phyloP scores from a whole-genome alignment of 1,140 invertebrate genomes.

The Metaphire vulgaris region DNA sequence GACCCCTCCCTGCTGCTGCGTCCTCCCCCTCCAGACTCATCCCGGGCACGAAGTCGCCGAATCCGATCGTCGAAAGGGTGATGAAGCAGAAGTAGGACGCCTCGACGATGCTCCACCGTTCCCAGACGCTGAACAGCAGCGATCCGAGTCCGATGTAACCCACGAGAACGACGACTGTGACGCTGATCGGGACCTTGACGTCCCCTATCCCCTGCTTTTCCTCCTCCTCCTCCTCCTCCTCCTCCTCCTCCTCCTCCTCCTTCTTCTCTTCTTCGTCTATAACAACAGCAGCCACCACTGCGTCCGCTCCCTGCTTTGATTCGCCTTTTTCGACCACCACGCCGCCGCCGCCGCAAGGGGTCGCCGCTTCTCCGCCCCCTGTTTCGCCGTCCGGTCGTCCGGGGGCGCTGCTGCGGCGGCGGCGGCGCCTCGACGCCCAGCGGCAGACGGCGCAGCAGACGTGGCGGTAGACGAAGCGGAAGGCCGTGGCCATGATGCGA shows the following conservation, averaged over 20 bases:
- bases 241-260: neutral
- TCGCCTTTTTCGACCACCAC: neutral
- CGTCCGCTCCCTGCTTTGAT: neutral
- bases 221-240: neutral
- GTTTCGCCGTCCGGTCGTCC: neutral
- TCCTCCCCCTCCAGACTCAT: slow-evolving; percentile 54
- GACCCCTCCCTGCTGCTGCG: slow-evolving; percentile 39
- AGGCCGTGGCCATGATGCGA: slow-evolving; percentile 79
- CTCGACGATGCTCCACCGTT: slow-evolving; percentile 68
- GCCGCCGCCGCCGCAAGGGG: too few relatives aligned
- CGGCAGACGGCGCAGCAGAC: slow-evolving; percentile 63
- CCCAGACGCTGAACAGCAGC: slow-evolving; percentile 72
- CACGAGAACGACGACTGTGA: slow-evolving; percentile 76
- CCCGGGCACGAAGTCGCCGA: slow-evolving; percentile 76
- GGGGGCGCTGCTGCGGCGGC: neutral
- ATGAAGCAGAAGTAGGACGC: slow-evolving; percentile 92
- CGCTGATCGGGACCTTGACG: slow-evolving; percentile 61
- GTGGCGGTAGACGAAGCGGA: slow-evolving; percentile 82
- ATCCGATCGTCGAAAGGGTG: slow-evolving; percentile 67
- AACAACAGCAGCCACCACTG: neutral
- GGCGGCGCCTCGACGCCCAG: slow-evolving; percentile 5
- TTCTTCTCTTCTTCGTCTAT: neutral
- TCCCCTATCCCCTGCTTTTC: slow-evolving; percentile 19
- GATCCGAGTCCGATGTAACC: slow-evolving; percentile 80
- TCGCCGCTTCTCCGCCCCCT: neutral